Evolutionary conservation across 1,140 invertebrate species (phyloP).

Genomic region (Drosophila orosa): DNA sequence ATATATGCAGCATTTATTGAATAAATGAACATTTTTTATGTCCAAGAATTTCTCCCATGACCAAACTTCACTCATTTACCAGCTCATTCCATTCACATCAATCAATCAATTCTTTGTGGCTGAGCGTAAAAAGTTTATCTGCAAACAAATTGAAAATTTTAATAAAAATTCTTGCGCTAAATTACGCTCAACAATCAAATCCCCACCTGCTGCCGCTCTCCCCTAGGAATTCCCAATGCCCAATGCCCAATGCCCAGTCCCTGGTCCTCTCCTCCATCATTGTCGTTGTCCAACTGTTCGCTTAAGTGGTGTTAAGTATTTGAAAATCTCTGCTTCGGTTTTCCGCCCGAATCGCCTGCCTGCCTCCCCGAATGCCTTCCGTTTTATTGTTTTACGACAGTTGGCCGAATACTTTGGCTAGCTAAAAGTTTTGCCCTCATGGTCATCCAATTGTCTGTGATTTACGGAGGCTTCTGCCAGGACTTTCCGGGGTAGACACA

Average conservation of each 20-base stretch:
- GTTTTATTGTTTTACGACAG: slow-evolving; percentile 82
- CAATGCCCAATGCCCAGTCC: background rate
- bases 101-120: slow-evolving; percentile 62
- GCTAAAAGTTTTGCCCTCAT: slow-evolving; percentile 72
- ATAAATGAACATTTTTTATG: background rate
- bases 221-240: slow-evolving; percentile 18
- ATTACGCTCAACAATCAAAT: slow-evolving; percentile 67
- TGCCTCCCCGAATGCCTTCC: slow-evolving; percentile 47
- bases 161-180: slow-evolving; percentile 81
- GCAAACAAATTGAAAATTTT: slow-evolving; percentile 73
- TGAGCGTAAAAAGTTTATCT: slow-evolving; percentile 41
- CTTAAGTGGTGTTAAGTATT: slow-evolving; percentile 80
- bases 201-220: slow-evolving; percentile 20
- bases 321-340: slow-evolving; percentile 68
- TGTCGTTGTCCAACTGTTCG: slow-evolving; percentile 75
- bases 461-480: slow-evolving; percentile 54
- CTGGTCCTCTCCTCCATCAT: slow-evolving; percentile 28
- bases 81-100: slow-evolving; percentile 36
- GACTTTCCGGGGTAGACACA: slow-evolving; percentile 19
- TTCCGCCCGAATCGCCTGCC: slow-evolving; percentile 1
- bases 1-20: background rate
- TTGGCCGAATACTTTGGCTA: slow-evolving; percentile 77
- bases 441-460: slow-evolving; percentile 81
- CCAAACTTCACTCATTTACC: slow-evolving; percentile 21
- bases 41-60: background rate